phyloP scores from a whole-genome alignment of 2,797 vertebrate genomes.

The Hephaestus fuliginosus region DNA sequence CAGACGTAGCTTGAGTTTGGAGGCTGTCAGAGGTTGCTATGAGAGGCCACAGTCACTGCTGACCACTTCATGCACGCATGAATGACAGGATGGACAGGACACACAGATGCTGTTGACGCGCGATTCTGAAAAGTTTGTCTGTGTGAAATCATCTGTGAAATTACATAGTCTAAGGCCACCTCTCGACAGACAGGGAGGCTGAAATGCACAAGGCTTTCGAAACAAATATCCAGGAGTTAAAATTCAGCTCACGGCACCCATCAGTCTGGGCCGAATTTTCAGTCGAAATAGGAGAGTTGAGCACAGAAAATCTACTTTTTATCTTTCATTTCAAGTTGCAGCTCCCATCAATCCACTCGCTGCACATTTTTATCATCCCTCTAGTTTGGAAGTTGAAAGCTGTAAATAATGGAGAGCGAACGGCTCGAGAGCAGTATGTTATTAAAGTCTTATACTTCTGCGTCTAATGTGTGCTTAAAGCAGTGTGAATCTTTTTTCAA shows the following conservation, averaged over 20 bases:
- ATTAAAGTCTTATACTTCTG: neutral
- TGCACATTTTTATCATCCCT: neutral
- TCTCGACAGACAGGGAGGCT: conserved; percentile 17
- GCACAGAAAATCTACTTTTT: conserved; percentile 41
- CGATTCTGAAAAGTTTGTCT: conserved; percentile 46
- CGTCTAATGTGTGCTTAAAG: neutral
- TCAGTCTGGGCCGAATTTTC: conserved; percentile 23
- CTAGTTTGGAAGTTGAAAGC: conserved; percentile 20
- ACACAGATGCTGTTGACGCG: conserved; percentile 2
- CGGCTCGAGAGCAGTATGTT: conserved; percentile 5
- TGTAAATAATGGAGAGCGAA: conserved; percentile 20
- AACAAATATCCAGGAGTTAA: conserved; percentile 47
- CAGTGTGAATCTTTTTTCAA: neutral
- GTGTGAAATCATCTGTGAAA: conserved; percentile 60
- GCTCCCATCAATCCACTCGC: conserved; percentile 7
- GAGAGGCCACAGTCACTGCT: neutral
- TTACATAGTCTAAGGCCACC: conserved; percentile 34
- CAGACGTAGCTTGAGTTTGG: neutral
- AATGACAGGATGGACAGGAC: conserved; percentile 18
- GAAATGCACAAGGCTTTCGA: conserved; percentile 43
- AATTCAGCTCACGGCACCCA: conserved; percentile 41
- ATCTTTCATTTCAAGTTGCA: conserved; percentile 15
- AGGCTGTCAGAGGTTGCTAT: conserved; percentile 1
- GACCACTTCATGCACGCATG: conserved; percentile 10
- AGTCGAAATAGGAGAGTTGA: neutral